Evolutionary conservation across 2,113 vertebrate species (phyloP).

Genomic region (Myrmecobius fasciatus): DNA sequence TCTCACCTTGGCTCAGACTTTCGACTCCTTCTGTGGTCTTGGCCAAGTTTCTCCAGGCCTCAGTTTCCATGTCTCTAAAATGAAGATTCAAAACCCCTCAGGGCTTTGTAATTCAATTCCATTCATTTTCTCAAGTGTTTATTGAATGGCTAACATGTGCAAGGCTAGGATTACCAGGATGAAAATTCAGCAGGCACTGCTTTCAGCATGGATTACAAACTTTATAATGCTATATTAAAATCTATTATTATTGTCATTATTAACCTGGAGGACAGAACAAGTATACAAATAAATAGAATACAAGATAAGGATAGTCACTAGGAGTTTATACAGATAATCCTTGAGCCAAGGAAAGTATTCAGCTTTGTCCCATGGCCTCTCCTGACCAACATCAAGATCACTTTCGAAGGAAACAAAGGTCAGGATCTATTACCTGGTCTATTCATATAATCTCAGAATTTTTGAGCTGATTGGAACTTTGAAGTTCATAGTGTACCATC

Average conservation of each 20-base stretch:
- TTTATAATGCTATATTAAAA: not conserved
- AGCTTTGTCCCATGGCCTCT: not conserved
- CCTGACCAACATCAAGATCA: not conserved
- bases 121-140: not conserved
- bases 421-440: not conserved
- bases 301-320: not conserved
- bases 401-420: not conserved
- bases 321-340: not conserved
- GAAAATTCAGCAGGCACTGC: not conserved
- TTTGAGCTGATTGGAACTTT: not conserved
- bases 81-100: not conserved
- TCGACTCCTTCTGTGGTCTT: not conserved
- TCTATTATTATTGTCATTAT: not conserved
- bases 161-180: not conserved
- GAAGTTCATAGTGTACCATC: not conserved
- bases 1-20: conserved; percentile 1
- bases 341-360: not conserved
- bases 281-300: not conserved
- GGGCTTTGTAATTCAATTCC: not conserved
- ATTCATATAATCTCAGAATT: not conserved
- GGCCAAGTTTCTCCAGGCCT: not conserved
- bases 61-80: not conserved
- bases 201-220: not conserved
- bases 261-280: not conserved
- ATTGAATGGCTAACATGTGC: not conserved